phyloP scores from a whole-genome alignment of 1,140 invertebrate species.

The Sycophaga agraensis region DNA sequence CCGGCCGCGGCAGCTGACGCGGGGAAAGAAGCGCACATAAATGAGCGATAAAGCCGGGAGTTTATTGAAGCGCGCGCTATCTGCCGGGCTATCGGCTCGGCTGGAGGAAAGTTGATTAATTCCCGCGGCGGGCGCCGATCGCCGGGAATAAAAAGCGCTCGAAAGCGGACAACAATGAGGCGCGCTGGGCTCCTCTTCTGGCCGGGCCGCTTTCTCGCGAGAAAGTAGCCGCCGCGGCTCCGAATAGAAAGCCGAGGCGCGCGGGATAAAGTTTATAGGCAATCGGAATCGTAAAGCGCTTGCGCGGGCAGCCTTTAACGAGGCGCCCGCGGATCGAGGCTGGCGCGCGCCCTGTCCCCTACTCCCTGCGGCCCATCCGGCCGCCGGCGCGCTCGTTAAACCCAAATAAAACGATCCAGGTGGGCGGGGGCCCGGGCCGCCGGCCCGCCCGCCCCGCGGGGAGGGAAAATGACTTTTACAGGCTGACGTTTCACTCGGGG shows the following conservation, averaged over 20 bases:
- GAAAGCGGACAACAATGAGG: not conserved
- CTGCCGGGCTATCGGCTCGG: not conserved
- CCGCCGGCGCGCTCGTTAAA: not conserved
- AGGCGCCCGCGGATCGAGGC: too few relatives aligned
- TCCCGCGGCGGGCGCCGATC: not conserved
- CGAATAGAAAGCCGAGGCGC: conserved; percentile 34
- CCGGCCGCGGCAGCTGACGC: too few relatives aligned
- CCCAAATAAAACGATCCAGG: conserved; percentile 4
- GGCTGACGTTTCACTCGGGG: conserved; percentile 6
- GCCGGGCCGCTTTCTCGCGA: not conserved
- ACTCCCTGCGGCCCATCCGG: too few relatives aligned
- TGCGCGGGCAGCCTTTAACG: too few relatives aligned
- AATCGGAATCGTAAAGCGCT: conserved; percentile 48
- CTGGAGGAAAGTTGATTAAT: conserved; percentile 1
- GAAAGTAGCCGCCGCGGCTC: conserved; percentile 37
- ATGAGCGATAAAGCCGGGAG: conserved; percentile 1
- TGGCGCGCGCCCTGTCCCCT: too few relatives aligned
- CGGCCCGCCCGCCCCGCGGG: too few relatives aligned
- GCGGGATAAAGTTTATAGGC: conserved; percentile 47
- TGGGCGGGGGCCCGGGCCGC: not conserved
- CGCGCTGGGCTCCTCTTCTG: not conserved
- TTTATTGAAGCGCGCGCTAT: not conserved
- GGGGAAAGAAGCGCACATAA: not conserved
- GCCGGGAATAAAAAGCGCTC: not conserved
- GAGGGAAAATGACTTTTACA: conserved; percentile 9